These are phyloP conservation scores for Drosophila takahashii DNA, from an alignment of 1,140 invertebrate species.

Conservation along the genomic window DNA sequence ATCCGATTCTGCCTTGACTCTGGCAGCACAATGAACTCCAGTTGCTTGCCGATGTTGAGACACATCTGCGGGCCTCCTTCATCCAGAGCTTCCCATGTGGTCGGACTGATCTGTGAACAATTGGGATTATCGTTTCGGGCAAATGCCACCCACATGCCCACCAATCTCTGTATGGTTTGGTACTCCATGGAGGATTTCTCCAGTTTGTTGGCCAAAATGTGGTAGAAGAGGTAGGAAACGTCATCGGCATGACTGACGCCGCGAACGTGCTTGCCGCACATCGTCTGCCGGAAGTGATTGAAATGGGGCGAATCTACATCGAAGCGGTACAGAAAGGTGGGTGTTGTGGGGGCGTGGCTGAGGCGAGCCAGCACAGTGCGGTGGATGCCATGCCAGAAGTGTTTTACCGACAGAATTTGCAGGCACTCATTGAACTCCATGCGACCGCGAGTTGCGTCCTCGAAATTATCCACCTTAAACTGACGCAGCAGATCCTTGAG, in stretches of 20 bases:
- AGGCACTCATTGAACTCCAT: slow-evolving; percentile 61
- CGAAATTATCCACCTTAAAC: slow-evolving; percentile 56
- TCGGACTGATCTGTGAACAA: slow-evolving; percentile 29
- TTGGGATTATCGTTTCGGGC: slow-evolving; percentile 77
- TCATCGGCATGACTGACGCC: slow-evolving; percentile 87
- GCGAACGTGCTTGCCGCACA: slow-evolving; percentile 72
- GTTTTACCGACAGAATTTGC: slow-evolving; percentile 65
- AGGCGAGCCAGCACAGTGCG: slow-evolving; percentile 59
- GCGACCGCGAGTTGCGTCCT: slow-evolving; percentile 47
- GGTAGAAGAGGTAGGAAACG: slow-evolving; percentile 87
- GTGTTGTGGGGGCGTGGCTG: slow-evolving; percentile 66
- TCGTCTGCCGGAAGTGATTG: slow-evolving; percentile 68
- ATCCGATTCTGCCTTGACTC: slow-evolving; percentile 78
- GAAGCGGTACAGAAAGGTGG: slow-evolving; percentile 85
- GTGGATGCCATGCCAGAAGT: slow-evolving; percentile 82
- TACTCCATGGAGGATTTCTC: slow-evolving; percentile 72
- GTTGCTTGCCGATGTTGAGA: slow-evolving; percentile 78
- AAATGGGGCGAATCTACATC: slow-evolving; percentile 77
- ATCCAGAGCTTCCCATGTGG: slow-evolving; percentile 53
- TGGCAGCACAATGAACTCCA: slow-evolving; percentile 77
- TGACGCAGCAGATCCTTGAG: slow-evolving; percentile 45
- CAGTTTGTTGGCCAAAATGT: slow-evolving; percentile 78
- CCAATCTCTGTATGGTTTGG: slow-evolving; percentile 71
- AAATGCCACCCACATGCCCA: slow-evolving; percentile 84
- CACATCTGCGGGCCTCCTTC: slow-evolving; percentile 51